A percentile compares a stretch with the other conserved stretches of the same genome.
phyloP scores from a whole-genome alignment of 2,888 invertebrate genomes.

The Cylloceria caligata region DNA sequence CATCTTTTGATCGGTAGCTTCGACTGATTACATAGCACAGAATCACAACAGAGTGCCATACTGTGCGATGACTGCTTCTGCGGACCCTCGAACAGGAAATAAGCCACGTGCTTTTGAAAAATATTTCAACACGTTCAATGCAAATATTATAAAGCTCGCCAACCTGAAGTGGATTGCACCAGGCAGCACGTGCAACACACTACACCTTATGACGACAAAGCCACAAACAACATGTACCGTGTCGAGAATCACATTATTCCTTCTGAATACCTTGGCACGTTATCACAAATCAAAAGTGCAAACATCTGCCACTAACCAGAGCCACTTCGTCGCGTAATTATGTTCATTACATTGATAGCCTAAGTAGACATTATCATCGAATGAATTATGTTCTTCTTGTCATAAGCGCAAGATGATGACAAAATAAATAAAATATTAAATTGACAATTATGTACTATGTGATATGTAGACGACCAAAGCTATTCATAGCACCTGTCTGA shows the following conservation, averaged over 20 bases:
- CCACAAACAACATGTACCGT: slow-evolving; percentile 7
- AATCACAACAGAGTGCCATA: neutral
- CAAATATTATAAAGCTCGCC: slow-evolving; percentile 26
- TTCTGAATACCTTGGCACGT: slow-evolving; percentile 62
- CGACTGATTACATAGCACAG: neutral
- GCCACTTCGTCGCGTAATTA: slow-evolving; percentile 11
- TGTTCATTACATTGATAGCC: slow-evolving; percentile 8
- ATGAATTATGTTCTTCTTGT: neutral
- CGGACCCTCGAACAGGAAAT: slow-evolving; percentile 14
- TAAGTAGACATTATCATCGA: slow-evolving; percentile 15
- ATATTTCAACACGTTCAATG: slow-evolving; percentile 35
- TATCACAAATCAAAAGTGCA: slow-evolving; percentile 57
- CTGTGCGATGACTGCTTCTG: neutral
- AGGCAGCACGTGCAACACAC: slow-evolving; percentile 19
- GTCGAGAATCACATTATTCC: slow-evolving; percentile 40
- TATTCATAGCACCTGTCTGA: slow-evolving; percentile 20
- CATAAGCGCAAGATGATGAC: too few species aligned
- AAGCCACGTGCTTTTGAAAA: slow-evolving; percentile 32
- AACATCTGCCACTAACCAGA: slow-evolving; percentile 42
- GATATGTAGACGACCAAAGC: slow-evolving; percentile 6
- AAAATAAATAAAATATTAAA: neutral
- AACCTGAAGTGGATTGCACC: slow-evolving; percentile 18
- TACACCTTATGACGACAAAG: slow-evolving; percentile 23
- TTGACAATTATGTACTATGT: neutral
- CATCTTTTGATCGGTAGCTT: slow-evolving; percentile 22